Conservation (phyloP, 2,888 invertebrate species). For the Ectemnius lituratus region DNA sequence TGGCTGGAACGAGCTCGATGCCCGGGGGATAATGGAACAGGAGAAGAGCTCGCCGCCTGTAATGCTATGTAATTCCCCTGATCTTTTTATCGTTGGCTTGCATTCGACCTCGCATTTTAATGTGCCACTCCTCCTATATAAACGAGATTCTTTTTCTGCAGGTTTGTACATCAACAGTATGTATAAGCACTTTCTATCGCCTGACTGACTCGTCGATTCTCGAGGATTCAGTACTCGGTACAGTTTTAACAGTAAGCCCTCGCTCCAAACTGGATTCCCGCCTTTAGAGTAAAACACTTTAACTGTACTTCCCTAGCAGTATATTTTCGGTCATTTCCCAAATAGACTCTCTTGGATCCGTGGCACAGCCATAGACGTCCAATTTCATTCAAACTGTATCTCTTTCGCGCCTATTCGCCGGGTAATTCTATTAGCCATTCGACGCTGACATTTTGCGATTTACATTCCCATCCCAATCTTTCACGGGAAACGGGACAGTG, state of each 20-base stretch:
- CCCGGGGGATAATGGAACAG: conserved; percentile 34
- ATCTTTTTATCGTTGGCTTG: conserved; percentile 45
- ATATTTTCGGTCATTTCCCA: too few relatives aligned
- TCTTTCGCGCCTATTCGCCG: not conserved
- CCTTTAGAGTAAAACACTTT: too few relatives aligned
- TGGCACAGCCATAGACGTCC: not conserved
- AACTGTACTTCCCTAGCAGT: too few relatives aligned
- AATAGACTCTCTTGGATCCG: too few relatives aligned
- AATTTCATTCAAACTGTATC: conserved; percentile 1
- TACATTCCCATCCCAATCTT: not conserved
- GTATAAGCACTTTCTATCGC: too few relatives aligned
- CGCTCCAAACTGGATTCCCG: too few relatives aligned
- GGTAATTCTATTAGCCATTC: conserved; percentile 7
- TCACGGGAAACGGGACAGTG: not conserved
- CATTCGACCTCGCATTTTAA: conserved; percentile 31
- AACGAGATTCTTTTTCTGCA: too few relatives aligned
- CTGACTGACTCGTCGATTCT: too few relatives aligned
- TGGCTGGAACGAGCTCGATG: not conserved
- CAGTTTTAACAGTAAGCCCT: too few relatives aligned
- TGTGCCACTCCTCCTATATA: too few relatives aligned
- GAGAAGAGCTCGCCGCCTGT: conserved; percentile 9
- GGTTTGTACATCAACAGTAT: too few relatives aligned
- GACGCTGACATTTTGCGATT: not conserved
- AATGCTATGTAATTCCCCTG: conserved; percentile 43
- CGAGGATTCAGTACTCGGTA: too few relatives aligned